Percentiles rank a stretch among this genome's conserved stretches.
phyloP scores from a whole-genome alignment of 2,113 vertebrate species.

The Myiozetetes cayanensis region DNA sequence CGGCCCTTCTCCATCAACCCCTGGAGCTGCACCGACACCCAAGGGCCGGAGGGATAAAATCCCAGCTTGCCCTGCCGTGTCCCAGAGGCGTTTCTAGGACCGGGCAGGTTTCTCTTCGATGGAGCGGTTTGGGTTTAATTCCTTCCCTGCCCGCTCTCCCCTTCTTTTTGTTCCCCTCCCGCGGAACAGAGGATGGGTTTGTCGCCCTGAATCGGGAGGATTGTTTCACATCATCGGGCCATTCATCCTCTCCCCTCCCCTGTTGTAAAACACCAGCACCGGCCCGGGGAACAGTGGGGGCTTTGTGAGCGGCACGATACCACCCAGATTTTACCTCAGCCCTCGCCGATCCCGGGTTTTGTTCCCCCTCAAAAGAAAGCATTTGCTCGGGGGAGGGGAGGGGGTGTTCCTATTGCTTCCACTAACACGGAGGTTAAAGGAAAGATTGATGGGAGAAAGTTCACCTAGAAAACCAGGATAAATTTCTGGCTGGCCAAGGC shows the following conservation, averaged over 20 bases:
- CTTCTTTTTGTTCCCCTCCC: constrained; percentile 56
- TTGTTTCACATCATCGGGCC: constrained; percentile 90
- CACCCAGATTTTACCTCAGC: constrained; percentile 94
- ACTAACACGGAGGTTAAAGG: constrained; percentile 90
- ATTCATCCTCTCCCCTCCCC: constrained; percentile 92
- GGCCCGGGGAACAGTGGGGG: constrained; percentile 84
- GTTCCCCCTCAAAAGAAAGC: constrained; percentile 79
- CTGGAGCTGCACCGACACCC: constrained; percentile 60
- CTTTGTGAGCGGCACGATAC: constrained; percentile 91
- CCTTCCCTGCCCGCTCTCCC: constrained; percentile 3
- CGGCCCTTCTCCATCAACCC: background rate
- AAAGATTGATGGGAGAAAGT: constrained; percentile 99
- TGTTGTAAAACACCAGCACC: constrained; percentile 96
- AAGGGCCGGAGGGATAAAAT: constrained; percentile 1
- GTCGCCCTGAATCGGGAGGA: constrained; percentile 88
- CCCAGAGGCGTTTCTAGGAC: background rate
- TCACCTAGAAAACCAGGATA: constrained; percentile 92
- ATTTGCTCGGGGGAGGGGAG: constrained; percentile 82
- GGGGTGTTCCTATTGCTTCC: constrained; percentile 84
- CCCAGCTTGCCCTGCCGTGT: background rate
- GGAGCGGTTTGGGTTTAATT: constrained; percentile 45
- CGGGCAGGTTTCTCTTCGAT: background rate
- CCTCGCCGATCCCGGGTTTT: constrained; percentile 72
- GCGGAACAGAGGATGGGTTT: constrained; percentile 86
- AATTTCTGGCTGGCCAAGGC: constrained; percentile 83